phyloP scores from a whole-genome alignment of 2,797 vertebrate species.

The Arnoldichthys spilopterus region DNA sequence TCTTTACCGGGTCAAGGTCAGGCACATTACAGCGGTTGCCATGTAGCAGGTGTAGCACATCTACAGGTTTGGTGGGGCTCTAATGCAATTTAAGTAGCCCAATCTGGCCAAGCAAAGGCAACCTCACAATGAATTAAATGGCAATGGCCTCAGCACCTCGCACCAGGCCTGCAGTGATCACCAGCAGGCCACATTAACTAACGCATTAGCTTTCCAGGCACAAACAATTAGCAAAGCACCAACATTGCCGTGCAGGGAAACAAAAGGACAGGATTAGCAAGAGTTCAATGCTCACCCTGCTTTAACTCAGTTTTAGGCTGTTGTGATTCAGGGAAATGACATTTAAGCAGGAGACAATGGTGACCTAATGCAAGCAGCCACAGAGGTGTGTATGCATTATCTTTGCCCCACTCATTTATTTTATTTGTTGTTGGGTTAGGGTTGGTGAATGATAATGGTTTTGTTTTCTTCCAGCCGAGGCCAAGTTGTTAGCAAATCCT shows the following conservation, averaged over 20 bases:
- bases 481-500: constrained; percentile 57
- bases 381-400: constrained; percentile 59
- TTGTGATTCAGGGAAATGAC: constrained; percentile 42
- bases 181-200: constrained; percentile 72
- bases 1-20: constrained; percentile 78
- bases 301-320: constrained; percentile 43
- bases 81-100: constrained; percentile 53
- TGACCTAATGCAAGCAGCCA: constrained; percentile 64
- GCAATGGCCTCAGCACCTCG: constrained; percentile 40
- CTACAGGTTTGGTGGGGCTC: constrained; percentile 69
- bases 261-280: constrained; percentile 70
- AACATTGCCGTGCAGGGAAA: constrained; percentile 65
- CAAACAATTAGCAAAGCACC: constrained; percentile 72
- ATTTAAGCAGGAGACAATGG: constrained; percentile 58
- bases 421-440: constrained; percentile 54
- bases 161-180: constrained; percentile 58
- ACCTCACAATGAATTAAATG: constrained; percentile 58
- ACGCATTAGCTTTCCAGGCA: constrained; percentile 75
- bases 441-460: constrained; percentile 67
- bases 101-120: constrained; percentile 55
- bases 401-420: constrained; percentile 59
- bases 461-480: constrained; percentile 52
- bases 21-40: constrained; percentile 73
- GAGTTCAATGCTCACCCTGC: constrained; percentile 55
- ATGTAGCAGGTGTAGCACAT: constrained; percentile 71